phyloP scores from a whole-genome alignment of 2,113 vertebrate genomes.

The Ailurus styani region DNA sequence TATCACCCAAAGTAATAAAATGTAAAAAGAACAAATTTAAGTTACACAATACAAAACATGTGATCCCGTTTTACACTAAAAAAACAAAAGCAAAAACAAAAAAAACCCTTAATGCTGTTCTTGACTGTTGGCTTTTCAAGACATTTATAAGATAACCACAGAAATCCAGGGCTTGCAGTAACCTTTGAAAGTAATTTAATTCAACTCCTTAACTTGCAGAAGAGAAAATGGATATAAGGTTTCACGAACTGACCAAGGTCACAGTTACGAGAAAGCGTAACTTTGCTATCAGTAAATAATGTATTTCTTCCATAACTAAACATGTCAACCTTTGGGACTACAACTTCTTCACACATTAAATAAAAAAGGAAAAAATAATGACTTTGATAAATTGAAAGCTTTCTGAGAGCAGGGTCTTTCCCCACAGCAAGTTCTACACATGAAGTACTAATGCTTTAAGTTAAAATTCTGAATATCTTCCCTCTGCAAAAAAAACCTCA shows the following conservation, averaged over 20 bases:
- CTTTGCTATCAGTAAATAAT: background rate
- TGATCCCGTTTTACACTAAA: background rate
- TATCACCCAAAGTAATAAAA: background rate
- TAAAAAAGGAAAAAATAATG: background rate
- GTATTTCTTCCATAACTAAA: background rate
- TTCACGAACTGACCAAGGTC: background rate
- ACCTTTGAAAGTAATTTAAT: slow-evolving; percentile 3
- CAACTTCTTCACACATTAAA: background rate
- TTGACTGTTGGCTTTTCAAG: background rate
- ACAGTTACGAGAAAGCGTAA: background rate
- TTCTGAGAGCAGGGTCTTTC: background rate
- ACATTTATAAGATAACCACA: background rate
- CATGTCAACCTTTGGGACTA: background rate
- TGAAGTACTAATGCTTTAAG: background rate
- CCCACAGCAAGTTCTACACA: background rate
- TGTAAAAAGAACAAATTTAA: background rate
- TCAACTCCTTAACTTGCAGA: background rate
- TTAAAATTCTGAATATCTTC: background rate
- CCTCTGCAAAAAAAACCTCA: background rate
- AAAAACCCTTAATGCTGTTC: background rate
- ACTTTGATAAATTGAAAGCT: background rate
- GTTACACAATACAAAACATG: background rate
- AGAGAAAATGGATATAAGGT: background rate
- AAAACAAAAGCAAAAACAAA: too few species aligned
- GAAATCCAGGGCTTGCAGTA: background rate